These are phyloP conservation scores for Lamprologus tigripictilis DNA, from an alignment of 2,113 vertebrate species.

Conservation along the genomic window DNA sequence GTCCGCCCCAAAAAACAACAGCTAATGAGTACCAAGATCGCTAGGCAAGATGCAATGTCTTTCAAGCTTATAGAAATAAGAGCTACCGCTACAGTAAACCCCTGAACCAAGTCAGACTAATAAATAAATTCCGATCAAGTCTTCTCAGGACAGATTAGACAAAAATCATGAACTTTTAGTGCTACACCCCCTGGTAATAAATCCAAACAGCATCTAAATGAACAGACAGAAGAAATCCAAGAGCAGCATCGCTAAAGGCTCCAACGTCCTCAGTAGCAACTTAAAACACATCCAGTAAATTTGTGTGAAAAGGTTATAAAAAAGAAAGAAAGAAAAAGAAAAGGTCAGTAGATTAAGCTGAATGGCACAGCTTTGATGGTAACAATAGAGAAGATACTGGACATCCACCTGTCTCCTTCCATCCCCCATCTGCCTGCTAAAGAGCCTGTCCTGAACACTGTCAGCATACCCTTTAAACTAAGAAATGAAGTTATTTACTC, in stretches of 20 bases:
- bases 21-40: constrained; percentile 61
- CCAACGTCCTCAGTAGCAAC: constrained; percentile 60
- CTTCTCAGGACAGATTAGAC: constrained; percentile 76
- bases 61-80: constrained; percentile 49
- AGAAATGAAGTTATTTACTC: constrained; percentile 15
- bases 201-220: constrained; percentile 17
- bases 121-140: constrained; percentile 80
- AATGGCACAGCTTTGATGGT: constrained; percentile 9
- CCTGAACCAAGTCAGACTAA: constrained; percentile 76
- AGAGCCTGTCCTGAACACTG: neutral
- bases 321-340: neutral
- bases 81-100: constrained; percentile 63
- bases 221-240: neutral
- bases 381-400: neutral
- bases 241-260: constrained; percentile 5
- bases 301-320: neutral
- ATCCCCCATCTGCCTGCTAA: neutral
- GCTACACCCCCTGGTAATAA: constrained; percentile 35
- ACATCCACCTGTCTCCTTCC: neutral
- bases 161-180: constrained; percentile 62
- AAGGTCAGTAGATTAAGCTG: constrained; percentile 18
- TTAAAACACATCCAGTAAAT: constrained; percentile 6
- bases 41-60: constrained; percentile 40
- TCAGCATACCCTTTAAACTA: neutral
- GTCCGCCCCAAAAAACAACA: constrained; percentile 44